Base-by-base conservation (phyloP, 92 coral and sea anemone genomes). In the Paragorgia papillata region DNA sequence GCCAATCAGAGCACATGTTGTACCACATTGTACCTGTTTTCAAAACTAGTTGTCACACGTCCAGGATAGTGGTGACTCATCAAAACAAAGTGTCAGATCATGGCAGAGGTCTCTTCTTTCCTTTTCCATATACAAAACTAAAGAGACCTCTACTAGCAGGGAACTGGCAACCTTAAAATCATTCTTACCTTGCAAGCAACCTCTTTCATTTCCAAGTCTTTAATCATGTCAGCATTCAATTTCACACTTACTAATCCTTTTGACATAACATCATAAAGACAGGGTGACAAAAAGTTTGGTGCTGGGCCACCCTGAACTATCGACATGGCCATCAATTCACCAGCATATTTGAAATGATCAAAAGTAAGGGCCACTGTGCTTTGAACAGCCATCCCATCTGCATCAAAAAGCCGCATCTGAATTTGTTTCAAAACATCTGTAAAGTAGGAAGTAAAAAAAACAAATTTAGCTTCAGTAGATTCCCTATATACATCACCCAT, bases 301-400 rank as follows among this genome's bases (percentile, higher is more conserved):
- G 30, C 49, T 7, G 59, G 75, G 14, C 75, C 75, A 46, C 75
- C 75, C 48, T 69, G 75, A 12, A 69, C 60, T 28, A 69, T 43
- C 8, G 75, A 69, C 26, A 50, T 13, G 20, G 75, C n/a, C 37
- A 69, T 69, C 30, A 69, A n/a, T 69, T 69, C 58, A 0, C 75
- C 75, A 69, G 58, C 75, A 69, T 69, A 69, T 30, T 69, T 69
- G 46, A 69, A 69, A 28, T 69, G 75, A 1, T 54, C 12, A 0
- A 59, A 69, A 27, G 60, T 49, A 9, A 69, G 59, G 5, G 75
- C 75, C 34, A 69, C 75, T 15, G 75, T 69, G 41, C 75, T 69
- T 29, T 22, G 41, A 1, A 69, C 27, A 46, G 48, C 3, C 75
- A 69, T 69, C 4, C 75, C 75, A 34, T 50, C 25, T 6, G 12